Evolutionary conservation across 2,113 vertebrate species (phyloP).

Genomic region (Phaetusa simplex): DNA sequence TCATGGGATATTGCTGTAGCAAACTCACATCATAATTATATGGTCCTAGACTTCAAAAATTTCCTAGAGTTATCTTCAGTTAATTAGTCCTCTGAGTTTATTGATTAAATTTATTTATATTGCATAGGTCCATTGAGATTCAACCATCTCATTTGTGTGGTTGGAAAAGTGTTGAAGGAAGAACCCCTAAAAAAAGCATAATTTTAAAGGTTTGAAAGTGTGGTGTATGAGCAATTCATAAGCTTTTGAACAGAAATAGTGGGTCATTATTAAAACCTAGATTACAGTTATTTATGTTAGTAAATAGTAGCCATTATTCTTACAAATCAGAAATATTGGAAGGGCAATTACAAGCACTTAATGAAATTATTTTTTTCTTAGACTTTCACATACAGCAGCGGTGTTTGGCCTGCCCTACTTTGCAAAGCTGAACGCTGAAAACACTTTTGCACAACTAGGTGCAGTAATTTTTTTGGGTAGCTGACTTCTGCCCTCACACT

Average conservation of each 20-base stretch:
- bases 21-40: slow-evolving; percentile 6
- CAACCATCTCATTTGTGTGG: not conserved
- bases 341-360: not conserved
- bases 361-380: not conserved
- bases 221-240: not conserved
- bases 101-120: slow-evolving; percentile 54
- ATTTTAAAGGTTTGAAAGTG: not conserved
- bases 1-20: not conserved
- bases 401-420: not conserved
- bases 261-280: not conserved
- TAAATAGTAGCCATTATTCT: not conserved
- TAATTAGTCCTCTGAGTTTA: slow-evolving; percentile 34
- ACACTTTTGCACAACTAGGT: not conserved
- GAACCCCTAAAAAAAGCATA: not conserved
- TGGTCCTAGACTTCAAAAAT: slow-evolving; percentile 18
- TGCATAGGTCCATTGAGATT: not conserved
- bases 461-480: not conserved
- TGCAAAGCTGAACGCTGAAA: not conserved
- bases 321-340: not conserved
- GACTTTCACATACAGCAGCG: not conserved
- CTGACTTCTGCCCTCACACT: not conserved
- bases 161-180: not conserved
- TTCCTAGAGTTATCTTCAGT: not conserved
- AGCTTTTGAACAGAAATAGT: not conserved
- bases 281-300: not conserved